A percentile compares a stretch with the other conserved stretches of the same genome.
Evolutionary conservation across 2,797 vertebrate genomes (phyloP).

Genomic region (Rallus crepitans): DNA sequence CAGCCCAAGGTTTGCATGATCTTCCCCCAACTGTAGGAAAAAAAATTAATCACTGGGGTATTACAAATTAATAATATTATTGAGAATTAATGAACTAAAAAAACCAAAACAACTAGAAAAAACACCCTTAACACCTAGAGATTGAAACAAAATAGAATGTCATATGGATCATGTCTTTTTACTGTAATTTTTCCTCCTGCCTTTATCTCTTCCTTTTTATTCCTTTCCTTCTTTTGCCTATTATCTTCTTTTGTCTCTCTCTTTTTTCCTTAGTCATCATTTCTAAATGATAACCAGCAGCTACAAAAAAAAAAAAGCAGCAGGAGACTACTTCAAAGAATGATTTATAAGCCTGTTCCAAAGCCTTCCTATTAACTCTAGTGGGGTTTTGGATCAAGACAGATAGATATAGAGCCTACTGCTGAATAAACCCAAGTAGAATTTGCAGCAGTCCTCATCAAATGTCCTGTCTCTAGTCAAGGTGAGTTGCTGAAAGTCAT

Average conservation of each 20-base stretch:
- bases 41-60: background rate
- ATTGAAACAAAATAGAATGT: background rate
- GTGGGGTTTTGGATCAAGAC: background rate
- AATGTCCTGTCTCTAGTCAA: slow-evolving; percentile 1
- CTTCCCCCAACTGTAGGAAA: background rate
- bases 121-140: background rate
- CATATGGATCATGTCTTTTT: background rate
- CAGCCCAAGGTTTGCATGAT: background rate
- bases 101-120: background rate
- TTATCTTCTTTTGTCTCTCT: background rate
- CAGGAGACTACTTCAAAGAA: slow-evolving; percentile 19
- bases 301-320: slow-evolving; percentile 15
- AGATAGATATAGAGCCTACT: background rate
- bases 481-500: slow-evolving; percentile 37
- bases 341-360: background rate
- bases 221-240: background rate
- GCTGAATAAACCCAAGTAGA: slow-evolving; percentile 29
- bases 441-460: slow-evolving; percentile 1
- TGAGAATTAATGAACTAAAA: background rate
- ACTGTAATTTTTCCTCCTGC: background rate
- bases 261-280: slow-evolving; percentile 41
- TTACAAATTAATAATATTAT: background rate
- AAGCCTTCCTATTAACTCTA: slow-evolving; percentile 32
- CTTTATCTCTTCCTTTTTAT: background rate
- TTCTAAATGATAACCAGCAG: slow-evolving; percentile 48